Conservation (phyloP, 2,888 invertebrate species). For the Yponomeuta malinellus region DNA sequence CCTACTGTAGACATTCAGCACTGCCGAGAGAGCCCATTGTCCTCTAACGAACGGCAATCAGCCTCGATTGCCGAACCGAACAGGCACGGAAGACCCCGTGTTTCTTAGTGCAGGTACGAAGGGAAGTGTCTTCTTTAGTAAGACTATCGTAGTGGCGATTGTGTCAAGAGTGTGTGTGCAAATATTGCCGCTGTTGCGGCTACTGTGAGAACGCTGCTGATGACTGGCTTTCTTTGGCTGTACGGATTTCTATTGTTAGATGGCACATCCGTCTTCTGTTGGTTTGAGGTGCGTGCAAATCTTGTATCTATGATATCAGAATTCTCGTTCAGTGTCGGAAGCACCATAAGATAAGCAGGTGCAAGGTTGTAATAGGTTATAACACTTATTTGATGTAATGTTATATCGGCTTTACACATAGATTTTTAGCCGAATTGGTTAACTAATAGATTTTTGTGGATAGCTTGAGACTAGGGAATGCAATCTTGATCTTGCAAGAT, state of each 20-base stretch:
- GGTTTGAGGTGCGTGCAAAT: background rate
- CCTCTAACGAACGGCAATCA: conserved; percentile 3
- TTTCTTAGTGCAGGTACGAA: background rate
- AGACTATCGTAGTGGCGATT: background rate
- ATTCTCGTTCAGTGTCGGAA: no score
- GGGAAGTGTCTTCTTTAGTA: background rate
- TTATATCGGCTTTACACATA: no score
- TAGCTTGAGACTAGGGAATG: no score
- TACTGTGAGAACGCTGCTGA: conserved; percentile 4
- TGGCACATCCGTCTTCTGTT: background rate
- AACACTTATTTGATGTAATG: no score
- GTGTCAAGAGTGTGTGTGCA: background rate
- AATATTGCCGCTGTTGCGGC: conserved; percentile 3
- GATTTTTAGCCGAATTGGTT: no score
- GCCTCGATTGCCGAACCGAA: background rate
- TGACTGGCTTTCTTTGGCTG: background rate
- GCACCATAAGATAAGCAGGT: no score
- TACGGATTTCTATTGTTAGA: background rate
- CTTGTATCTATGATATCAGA: background rate
- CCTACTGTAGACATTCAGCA: no score
- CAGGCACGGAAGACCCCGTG: background rate
- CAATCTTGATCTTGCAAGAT: no score
- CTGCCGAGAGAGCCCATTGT: background rate
- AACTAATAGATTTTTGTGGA: no score
- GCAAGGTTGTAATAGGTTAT: no score